Evolutionary conservation across 2,113 vertebrate genomes (phyloP).

Genomic region (Petroica traversi): DNA sequence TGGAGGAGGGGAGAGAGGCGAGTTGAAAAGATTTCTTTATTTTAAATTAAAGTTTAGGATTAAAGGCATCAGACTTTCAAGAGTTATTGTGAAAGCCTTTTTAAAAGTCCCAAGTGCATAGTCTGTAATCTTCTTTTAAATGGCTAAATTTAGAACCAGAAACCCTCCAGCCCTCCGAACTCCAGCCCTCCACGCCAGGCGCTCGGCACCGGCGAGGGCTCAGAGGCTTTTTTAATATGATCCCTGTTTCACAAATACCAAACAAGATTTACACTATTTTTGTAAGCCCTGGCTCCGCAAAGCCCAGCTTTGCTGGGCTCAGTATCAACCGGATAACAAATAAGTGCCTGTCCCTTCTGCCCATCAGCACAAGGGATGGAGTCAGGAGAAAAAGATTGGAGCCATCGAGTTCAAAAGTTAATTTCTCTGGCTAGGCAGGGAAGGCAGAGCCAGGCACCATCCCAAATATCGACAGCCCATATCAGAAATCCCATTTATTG

Average conservation of each 20-base stretch:
- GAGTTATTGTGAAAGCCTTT: conserved; percentile 73
- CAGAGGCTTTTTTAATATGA: not conserved
- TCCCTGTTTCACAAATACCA: not conserved
- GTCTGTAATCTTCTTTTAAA: conserved; percentile 76
- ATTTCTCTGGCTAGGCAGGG: not conserved
- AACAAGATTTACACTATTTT: not conserved
- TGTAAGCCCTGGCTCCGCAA: not conserved
- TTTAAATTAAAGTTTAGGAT: conserved; percentile 82
- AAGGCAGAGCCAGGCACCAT: not conserved
- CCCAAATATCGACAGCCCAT: not conserved
- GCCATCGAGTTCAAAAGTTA: not conserved
- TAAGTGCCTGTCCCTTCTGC: not conserved
- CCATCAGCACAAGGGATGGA: not conserved
- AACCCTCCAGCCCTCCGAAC: conserved; percentile 14
- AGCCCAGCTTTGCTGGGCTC: not conserved
- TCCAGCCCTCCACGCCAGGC: not conserved
- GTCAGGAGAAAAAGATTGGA: not conserved
- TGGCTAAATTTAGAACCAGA: conserved; percentile 71
- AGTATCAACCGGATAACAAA: not conserved
- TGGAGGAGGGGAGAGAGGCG: conserved; percentile 24
- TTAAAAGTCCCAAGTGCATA: conserved; percentile 71
- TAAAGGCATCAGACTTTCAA: conserved; percentile 72
- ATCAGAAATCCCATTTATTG: not conserved
- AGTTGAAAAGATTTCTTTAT: conserved; percentile 75
- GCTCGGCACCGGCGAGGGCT: not conserved